Base-by-base conservation (phyloP, 2,888 invertebrate species). In the Mythimna loreyi region DNA sequence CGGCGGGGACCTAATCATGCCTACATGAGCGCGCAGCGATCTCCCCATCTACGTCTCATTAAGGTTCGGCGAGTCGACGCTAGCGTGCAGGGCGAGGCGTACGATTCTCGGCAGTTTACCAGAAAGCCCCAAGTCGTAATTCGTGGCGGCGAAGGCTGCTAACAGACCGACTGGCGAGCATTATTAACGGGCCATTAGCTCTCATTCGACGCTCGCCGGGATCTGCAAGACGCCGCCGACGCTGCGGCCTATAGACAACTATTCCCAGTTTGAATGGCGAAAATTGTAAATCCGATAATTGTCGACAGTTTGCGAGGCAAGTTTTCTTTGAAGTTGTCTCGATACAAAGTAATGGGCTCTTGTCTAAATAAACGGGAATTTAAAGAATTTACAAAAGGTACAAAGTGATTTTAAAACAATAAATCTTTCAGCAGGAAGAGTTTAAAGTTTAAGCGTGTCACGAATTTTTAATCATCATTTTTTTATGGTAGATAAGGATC, bases 101-200 rank as follows among this genome's bases (percentile, higher is more conserved):
- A 86, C 89, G 87, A 90, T 90, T 92, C 91, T 85, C 88, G 88
- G 90, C 90, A 90, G 90, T 91, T 91, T 89, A 92, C 85, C 86
- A 89, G 91, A 91, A 89, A 90, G 89, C 90, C 87, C 87, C 86
- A 85, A 87, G 87, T 90, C 92, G 92, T 93, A 92, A 93, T 88
- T 94, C 91, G 89, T 89, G 87, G 86, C 88, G 87, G 86, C 85
- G 89, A 86, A 89, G 89, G 89, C 89, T 88, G 91, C 89, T 92
- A 90, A 91, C 91, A 90, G 91, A 91, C 85, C 89, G 90, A 91
- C 92, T 91, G 91, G 89, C 89, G 89, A 85, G 90, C 91, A 91
- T 94, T 94, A 94, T 92, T 91, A 93, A 93, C 93, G 92, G 90
- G 78, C 92, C 93, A 94, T 94, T 94, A 94, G 92, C 89, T 90